Evolutionary conservation across 2,113 vertebrate species (phyloP), one percentile per base, ranked within the genome.

Genomic region (Shinisaurus crocodilurus): DNA sequence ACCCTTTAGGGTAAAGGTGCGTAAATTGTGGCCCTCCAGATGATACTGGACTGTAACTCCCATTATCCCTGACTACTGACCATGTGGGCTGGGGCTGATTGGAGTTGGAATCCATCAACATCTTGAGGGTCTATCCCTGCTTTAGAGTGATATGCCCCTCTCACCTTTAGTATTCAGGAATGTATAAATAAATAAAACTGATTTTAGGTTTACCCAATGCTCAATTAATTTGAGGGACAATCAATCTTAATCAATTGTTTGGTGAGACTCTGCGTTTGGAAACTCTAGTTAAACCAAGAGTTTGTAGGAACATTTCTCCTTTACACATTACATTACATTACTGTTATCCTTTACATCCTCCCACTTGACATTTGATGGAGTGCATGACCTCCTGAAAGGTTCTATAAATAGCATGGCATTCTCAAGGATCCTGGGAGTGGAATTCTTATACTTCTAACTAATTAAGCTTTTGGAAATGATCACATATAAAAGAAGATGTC

Each of bases 391-490:
- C 45, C 77, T 90, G 82, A 75, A 80, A 48, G 69, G 6, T 80
- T 4, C 32, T 94, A 16, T 88, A 91, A 89, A 84, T 90, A 86
- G 63, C 5, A 16, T 50, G 81, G 0, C 3, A 32, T 90, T 90
- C 67, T 92, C 63, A 91, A 82, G 85, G 89, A 77, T 15, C 27
- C 16, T 34, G 5, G 85, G 23, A 86, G 7, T 88, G 82, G 54
- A 90, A 60, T 91, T 94, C 79, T 90, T 90, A 67, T 86, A 25
- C n/a, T 89, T 88, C 32, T 0, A 13, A 86, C 45, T 94, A 92
- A 94, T 92, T 90, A 91, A 91, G 76, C 88, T 88, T 1, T 92
- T 93, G 67, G 84, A 85, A 93, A 43, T 75, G 72, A 76, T 93
- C 37, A 25, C 0, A 1, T 90, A 69, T 40, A 91, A 72, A n/a